Percentiles rank a stretch among this genome's conserved stretches.
Conservation (phyloP, 2,888 invertebrate genomes). For the Lepas anatifera region DNA sequence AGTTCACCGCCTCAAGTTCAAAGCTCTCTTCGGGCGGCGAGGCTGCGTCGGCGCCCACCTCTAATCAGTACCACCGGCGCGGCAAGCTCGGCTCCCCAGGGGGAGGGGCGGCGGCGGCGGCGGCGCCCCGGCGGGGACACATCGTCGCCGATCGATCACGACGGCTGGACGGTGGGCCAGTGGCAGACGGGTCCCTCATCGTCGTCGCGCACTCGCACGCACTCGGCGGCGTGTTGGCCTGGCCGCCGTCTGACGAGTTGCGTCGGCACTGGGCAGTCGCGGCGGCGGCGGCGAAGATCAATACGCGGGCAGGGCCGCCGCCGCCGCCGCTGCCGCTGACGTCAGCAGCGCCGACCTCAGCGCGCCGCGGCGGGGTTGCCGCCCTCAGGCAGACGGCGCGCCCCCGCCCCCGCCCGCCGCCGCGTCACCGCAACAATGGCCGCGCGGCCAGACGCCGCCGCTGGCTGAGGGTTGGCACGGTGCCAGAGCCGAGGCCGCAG, state of each 20-base stretch:
- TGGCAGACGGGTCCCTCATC: no score
- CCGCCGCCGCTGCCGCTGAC: not conserved
- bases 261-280: not conserved
- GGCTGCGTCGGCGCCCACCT: not conserved
- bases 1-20: conserved; percentile 7
- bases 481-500: conserved; percentile 12
- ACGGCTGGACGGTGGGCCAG: no score
- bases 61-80: no score
- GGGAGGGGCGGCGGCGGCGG: not conserved
- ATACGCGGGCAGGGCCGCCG: not conserved
- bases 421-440: not conserved
- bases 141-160: no score
- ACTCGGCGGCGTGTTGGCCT: no score
- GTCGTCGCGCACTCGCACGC: no score
- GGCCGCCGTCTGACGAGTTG: not conserved
- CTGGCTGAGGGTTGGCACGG: no score
- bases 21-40: not conserved
- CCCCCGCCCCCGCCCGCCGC: not conserved
- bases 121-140: no score
- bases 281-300: no score
- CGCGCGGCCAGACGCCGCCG: no score
- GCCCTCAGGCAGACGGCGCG: not conserved
- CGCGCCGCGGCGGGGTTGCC: not conserved
- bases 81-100: not conserved
- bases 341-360: not conserved